These are phyloP conservation scores for Sebastes matsubarae DNA, from an alignment of 2,797 vertebrate genomes.

Conservation along the genomic window DNA sequence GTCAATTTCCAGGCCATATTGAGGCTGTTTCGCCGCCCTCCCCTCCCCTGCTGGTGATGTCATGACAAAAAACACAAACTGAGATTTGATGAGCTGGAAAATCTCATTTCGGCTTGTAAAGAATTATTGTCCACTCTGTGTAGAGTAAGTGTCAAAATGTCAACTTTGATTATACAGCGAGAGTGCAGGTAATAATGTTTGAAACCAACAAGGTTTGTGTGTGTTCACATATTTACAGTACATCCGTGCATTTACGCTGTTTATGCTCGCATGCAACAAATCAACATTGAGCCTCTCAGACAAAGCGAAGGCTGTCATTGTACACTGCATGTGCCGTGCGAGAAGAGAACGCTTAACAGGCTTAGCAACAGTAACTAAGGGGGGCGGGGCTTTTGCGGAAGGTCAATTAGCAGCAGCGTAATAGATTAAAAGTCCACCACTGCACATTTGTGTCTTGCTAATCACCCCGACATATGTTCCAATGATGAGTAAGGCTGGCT, in stretches of 20 bases:
- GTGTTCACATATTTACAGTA: neutral
- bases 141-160: conserved; percentile 52
- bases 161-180: conserved; percentile 33
- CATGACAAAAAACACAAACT: conserved; percentile 71
- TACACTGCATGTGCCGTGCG: neutral
- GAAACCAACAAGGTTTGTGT: conserved; percentile 31
- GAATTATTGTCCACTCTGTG: conserved; percentile 56
- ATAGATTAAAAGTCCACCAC: neutral
- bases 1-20: conserved; percentile 69
- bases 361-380: neutral
- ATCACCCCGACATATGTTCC: neutral
- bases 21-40: conserved; percentile 55
- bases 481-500: neutral
- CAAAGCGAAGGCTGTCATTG: conserved; percentile 7
- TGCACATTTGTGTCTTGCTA: neutral
- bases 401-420: conserved; percentile 23
- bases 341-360: neutral
- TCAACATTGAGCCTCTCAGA: conserved; percentile 2
- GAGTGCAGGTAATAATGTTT: conserved; percentile 48
- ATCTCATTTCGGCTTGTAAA: conserved; percentile 61
- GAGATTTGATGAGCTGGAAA: conserved; percentile 74
- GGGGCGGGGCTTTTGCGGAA: neutral
- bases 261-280: neutral
- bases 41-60: conserved; percentile 50
- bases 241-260: neutral